These are phyloP conservation scores for Drosophila erecta DNA, from an alignment of 1,140 invertebrate species.

Conservation along the genomic window DNA sequence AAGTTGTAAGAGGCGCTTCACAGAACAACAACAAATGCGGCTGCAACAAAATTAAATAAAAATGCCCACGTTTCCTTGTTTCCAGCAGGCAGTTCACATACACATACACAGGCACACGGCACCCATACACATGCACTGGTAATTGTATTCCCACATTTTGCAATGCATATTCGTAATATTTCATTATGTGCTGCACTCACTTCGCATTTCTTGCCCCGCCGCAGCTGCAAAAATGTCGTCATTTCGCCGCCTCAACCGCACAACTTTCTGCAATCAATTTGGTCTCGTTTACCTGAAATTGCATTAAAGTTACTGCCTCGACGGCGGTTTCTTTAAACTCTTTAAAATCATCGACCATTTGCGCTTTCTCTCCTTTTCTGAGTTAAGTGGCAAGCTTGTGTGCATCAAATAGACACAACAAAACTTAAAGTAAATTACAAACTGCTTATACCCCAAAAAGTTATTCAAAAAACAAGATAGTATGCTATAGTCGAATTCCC, in stretches of 20 bases:
- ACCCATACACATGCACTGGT: slow-evolving; percentile 11
- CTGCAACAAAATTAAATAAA: slow-evolving; percentile 77
- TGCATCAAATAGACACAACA: neutral
- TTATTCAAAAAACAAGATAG: no score
- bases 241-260: slow-evolving; percentile 37
- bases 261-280: slow-evolving; percentile 55
- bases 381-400: neutral
- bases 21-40: slow-evolving; percentile 37
- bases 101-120: slow-evolving; percentile 1
- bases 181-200: slow-evolving; percentile 59
- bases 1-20: slow-evolving; percentile 71
- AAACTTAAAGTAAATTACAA: neutral
- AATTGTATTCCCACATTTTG: slow-evolving; percentile 75
- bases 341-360: slow-evolving; percentile 5
- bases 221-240: slow-evolving; percentile 66
- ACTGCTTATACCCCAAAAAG: neutral
- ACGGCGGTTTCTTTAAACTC: slow-evolving; percentile 26
- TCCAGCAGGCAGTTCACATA: slow-evolving; percentile 30
- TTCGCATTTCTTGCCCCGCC: neutral
- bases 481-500: no score
- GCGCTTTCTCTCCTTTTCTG: neutral
- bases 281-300: slow-evolving; percentile 65
- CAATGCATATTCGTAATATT: slow-evolving; percentile 63
- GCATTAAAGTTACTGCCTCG: slow-evolving; percentile 50
- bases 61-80: slow-evolving; percentile 60